phyloP scores from a whole-genome alignment of 2,113 vertebrate genomes.

The Macaca nemestrina region DNA sequence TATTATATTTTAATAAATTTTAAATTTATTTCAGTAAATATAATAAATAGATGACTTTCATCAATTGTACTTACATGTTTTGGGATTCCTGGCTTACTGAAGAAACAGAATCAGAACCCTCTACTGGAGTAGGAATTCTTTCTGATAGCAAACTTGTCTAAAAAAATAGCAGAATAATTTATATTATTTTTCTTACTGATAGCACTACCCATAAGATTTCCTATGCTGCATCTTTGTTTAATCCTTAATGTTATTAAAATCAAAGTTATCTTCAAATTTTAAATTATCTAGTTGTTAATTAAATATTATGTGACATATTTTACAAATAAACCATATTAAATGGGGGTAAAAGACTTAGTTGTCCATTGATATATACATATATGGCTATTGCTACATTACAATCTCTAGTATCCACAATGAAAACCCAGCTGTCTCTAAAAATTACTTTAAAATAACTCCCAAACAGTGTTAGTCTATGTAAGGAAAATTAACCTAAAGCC shows the following conservation, averaged over 20 bases:
- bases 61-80: constrained; percentile 84
- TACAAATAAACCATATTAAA: background rate
- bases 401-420: background rate
- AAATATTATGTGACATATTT: background rate
- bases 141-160: constrained; percentile 89
- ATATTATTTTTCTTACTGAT: background rate
- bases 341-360: background rate
- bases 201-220: background rate
- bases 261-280: background rate
- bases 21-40: constrained; percentile 27
- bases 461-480: background rate
- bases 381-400: background rate
- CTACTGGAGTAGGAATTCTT: constrained; percentile 88
- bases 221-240: background rate
- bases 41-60: background rate
- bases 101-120: constrained; percentile 77
- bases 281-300: background rate
- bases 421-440: background rate
- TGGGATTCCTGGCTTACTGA: constrained; percentile 84
- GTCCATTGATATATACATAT: background rate
- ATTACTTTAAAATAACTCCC: background rate
- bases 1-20: background rate
- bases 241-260: background rate
- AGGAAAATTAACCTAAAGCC: background rate
- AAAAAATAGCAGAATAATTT: constrained; percentile 53